Evolutionary conservation across 1,140 invertebrate genomes (phyloP).

Genomic region (Pseudomyrmex concolor): DNA sequence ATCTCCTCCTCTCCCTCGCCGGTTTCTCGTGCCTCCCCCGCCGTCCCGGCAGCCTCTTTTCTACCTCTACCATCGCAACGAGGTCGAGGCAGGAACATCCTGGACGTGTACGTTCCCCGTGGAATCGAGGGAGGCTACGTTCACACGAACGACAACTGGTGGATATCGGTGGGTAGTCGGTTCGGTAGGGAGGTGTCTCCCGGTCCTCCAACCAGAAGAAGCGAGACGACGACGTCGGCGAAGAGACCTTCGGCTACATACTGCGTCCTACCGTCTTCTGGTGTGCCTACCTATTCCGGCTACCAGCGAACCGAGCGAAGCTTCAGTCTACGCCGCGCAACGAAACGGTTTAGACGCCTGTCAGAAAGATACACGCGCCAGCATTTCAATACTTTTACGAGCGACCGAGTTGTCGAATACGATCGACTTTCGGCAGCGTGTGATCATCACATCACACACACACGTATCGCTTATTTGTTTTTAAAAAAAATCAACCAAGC

Average conservation of each 20-base stretch:
- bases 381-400: slow-evolving; percentile 43
- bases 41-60: slow-evolving; percentile 64
- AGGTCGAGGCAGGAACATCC: slow-evolving; percentile 68
- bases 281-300: slow-evolving; percentile 80
- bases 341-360: slow-evolving; percentile 85
- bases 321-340: slow-evolving; percentile 85
- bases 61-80: slow-evolving; percentile 73
- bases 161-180: slow-evolving; percentile 69
- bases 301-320: slow-evolving; percentile 81
- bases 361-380: slow-evolving; percentile 72
- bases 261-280: slow-evolving; percentile 78
- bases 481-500: neutral
- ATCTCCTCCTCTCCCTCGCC: slow-evolving; percentile 68
- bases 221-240: slow-evolving; percentile 75
- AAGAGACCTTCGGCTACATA: slow-evolving; percentile 75
- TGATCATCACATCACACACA: slow-evolving; percentile 10
- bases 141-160: slow-evolving; percentile 68
- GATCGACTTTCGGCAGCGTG: slow-evolving; percentile 22
- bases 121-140: slow-evolving; percentile 64
- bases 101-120: slow-evolving; percentile 61
- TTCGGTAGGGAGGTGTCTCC: slow-evolving; percentile 84
- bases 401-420: slow-evolving; percentile 28
- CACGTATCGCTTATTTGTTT: slow-evolving; percentile 18
- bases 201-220: slow-evolving; percentile 84
- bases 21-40: slow-evolving; percentile 67